phyloP scores from a whole-genome alignment of 2,113 vertebrate species.

The pig (Sus scrofa) region T2T-Sscrofa CM000824.6:201006501-201007000 shows the following conservation, averaged over 20 bases:
- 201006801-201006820: too few species aligned
- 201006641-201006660: not conserved
- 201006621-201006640: not conserved
- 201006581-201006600: not conserved
- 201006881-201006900: too few species aligned
- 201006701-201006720: too few species aligned
- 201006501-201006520: not conserved
- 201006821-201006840: too few species aligned
- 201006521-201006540: not conserved
- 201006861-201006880: too few species aligned
- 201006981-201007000: not conserved
- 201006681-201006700: too few species aligned
- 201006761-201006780: too few species aligned
- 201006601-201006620: not conserved
- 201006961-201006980: not conserved
- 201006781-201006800: too few species aligned
- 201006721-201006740: too few species aligned
- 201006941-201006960: not conserved
- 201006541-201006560: not conserved
- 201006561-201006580: not conserved
- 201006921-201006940: not conserved
- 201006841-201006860: too few species aligned
- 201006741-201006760: too few species aligned
- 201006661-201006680: too few species aligned
- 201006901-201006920: not conserved